phyloP scores from a whole-genome alignment of 2,113 vertebrate species.

The Lagopus leucura region DNA sequence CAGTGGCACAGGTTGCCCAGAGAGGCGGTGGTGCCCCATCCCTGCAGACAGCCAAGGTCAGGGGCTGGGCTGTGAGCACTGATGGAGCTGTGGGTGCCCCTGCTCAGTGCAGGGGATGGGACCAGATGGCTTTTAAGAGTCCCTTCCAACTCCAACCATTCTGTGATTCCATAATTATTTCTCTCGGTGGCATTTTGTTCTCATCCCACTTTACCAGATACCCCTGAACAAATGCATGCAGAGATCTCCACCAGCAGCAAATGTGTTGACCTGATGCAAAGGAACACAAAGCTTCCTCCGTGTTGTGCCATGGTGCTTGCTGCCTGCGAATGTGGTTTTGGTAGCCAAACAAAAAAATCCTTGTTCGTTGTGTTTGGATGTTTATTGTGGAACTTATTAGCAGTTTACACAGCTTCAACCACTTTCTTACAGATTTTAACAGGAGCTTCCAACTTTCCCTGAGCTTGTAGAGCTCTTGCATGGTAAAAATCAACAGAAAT shows the following conservation, averaged over 20 bases:
- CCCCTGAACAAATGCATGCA: accelerated
- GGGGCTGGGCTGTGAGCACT: no score
- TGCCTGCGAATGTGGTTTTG: neutral
- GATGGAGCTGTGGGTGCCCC: no score
- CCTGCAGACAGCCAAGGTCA: no score
- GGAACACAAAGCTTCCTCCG: neutral
- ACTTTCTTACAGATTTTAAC: neutral
- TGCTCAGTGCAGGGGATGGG: no score
- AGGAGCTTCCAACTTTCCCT: neutral
- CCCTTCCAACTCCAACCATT: no score
- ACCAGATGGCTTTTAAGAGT: no score
- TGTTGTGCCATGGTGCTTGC: neutral
- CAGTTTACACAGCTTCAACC: neutral
- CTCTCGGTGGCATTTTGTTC: neutral
- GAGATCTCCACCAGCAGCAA: neutral
- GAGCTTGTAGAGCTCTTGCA: neutral
- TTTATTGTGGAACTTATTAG: neutral
- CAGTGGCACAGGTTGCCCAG: no score
- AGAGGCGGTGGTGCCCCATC: no score
- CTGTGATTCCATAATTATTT: neutral
- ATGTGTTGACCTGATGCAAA: neutral
- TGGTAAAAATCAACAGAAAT: neutral
- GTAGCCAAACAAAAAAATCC: neutral
- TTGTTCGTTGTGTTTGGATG: neutral
- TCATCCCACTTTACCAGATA: neutral